Conservation (phyloP, 2,888 invertebrate species). For the Orthosia incerta region DNA sequence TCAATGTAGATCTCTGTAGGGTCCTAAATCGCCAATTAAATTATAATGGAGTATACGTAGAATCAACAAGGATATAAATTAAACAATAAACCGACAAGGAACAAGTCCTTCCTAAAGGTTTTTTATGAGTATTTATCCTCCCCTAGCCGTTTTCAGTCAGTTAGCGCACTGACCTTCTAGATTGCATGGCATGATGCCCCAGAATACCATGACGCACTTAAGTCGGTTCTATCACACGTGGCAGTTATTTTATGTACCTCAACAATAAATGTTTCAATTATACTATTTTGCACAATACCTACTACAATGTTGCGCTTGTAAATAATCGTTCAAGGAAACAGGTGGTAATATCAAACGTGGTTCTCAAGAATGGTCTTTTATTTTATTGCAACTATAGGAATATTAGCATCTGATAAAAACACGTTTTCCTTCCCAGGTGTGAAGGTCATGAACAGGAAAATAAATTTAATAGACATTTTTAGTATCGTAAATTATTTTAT, state of each 20-base stretch:
- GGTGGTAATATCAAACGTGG: constrained; percentile 15
- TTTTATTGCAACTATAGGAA: constrained; percentile 17
- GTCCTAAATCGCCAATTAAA: not conserved
- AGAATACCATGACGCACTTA: not conserved
- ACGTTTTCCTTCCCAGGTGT: constrained; percentile 24
- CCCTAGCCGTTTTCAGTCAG: not conserved
- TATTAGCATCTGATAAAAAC: constrained; percentile 14
- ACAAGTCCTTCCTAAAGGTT: not conserved
- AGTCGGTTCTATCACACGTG: not conserved
- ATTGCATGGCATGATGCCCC: no score
- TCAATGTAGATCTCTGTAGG: not conserved
- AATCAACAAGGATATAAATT: no score
- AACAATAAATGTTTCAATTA: not conserved
- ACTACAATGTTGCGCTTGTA: constrained; percentile 21
- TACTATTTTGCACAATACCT: constrained; percentile 13
- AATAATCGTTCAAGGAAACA: constrained; percentile 18
- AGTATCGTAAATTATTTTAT: not conserved
- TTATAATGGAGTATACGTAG: not conserved
- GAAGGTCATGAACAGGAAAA: no score
- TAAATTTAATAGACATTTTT: not conserved
- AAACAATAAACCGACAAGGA: no score
- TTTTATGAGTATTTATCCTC: not conserved
- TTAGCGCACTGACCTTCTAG: no score
- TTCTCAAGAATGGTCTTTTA: constrained; percentile 22
- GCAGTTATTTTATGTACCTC: not conserved